Conservation (phyloP, 2,113 vertebrate species). For the Lycocorax pyrrhopterus region DNA sequence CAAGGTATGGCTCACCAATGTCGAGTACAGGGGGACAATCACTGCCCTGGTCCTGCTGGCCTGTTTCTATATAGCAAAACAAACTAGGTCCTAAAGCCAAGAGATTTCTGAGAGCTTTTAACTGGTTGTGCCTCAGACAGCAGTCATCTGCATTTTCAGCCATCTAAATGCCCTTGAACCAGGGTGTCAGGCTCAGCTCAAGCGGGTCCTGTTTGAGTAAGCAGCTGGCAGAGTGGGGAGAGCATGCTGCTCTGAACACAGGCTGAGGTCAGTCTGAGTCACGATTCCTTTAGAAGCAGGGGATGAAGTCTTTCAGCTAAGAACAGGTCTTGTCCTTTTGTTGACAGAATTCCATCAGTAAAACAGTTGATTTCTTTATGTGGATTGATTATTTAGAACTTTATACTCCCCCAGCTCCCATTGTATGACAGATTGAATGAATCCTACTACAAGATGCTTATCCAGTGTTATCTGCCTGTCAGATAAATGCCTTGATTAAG, state of each 20-base stretch:
- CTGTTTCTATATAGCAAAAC: neutral
- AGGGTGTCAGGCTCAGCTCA: neutral
- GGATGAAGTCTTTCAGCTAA: neutral
- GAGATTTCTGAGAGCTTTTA: neutral
- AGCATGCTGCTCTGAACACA: neutral
- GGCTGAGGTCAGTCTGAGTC: neutral
- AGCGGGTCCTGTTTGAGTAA: neutral
- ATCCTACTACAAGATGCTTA: neutral
- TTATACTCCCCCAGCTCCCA: neutral
- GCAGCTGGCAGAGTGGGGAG: neutral
- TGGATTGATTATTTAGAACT: neutral
- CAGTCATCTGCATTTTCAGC: neutral
- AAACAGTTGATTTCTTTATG: neutral
- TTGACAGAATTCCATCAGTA: neutral
- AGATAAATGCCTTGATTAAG: conserved; percentile 1
- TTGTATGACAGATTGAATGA: neutral
- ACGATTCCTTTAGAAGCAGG: neutral
- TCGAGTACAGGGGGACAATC: fast-evolving
- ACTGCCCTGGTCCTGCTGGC: neutral
- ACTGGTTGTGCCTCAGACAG: neutral
- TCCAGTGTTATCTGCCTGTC: neutral
- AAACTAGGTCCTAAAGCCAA: neutral
- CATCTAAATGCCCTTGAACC: neutral
- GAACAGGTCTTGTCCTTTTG: neutral
- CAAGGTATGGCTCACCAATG: fast-evolving